These are phyloP conservation scores for Parapristionchus giblindavisi DNA, from an alignment of 2,888 invertebrate species.

Conservation along the genomic window DNA sequence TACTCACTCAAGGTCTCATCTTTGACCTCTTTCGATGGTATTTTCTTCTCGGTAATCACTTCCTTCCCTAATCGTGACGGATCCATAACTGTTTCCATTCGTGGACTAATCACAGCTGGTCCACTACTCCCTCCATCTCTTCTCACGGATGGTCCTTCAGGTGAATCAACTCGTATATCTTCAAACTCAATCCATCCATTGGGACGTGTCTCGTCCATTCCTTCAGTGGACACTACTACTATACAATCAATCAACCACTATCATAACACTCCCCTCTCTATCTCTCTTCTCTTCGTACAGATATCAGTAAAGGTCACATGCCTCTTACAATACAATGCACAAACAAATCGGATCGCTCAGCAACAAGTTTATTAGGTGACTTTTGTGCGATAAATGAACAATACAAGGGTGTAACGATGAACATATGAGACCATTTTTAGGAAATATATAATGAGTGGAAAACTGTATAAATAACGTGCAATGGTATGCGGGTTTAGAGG, in stretches of 20 bases:
- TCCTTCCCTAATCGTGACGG: conserved; percentile 3
- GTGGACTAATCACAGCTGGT: conserved; percentile 27
- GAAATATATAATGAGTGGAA: conserved; percentile 19
- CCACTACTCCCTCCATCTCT: neutral
- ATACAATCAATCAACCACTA: no score
- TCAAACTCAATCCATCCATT: conserved; percentile 45
- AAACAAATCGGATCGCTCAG: neutral
- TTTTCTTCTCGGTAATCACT: neutral
- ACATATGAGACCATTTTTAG: conserved; percentile 40
- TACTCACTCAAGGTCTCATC: conserved; percentile 2
- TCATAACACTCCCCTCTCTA: neutral
- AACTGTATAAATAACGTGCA: conserved; percentile 4
- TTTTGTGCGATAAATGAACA: conserved; percentile 1
- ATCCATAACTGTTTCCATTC: conserved; percentile 33
- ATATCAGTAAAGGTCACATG: conserved; percentile 32
- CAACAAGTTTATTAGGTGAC: conserved; percentile 24
- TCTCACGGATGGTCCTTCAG: conserved; percentile 4
- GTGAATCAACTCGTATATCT: conserved; percentile 44
- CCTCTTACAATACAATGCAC: neutral
- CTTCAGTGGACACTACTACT: no score
- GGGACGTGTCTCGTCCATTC: conserved; percentile 15
- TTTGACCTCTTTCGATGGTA: neutral
- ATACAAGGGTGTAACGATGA: conserved; percentile 7
- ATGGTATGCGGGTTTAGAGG: conserved; percentile 23
- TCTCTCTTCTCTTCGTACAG: conserved; percentile 24